Conservation (phyloP, 1,140 invertebrate species). For the Pectinophora gossypiella region DNA sequence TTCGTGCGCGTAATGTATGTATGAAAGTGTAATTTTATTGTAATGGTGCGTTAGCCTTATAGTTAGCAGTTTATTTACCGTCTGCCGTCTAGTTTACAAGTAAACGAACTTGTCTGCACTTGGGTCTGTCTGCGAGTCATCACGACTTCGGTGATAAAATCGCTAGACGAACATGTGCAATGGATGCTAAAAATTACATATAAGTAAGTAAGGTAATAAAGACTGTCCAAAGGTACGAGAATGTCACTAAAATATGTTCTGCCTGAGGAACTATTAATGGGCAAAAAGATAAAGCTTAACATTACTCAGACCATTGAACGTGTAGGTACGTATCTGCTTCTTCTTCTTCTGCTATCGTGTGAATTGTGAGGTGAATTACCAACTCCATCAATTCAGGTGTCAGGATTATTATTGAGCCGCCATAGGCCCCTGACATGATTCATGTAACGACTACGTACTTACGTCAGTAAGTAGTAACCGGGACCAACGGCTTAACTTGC, state of each 20-base stretch:
- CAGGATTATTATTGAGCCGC: too few species aligned
- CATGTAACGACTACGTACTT: too few species aligned
- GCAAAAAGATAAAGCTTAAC: conserved; percentile 3
- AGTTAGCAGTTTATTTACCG: neutral
- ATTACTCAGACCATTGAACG: neutral
- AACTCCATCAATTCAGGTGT: too few species aligned
- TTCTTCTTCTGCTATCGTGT: too few species aligned
- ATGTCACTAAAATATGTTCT: neutral
- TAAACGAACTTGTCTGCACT: neutral
- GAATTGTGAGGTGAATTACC: too few species aligned
- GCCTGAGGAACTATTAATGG: neutral
- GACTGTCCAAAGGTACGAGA: neutral
- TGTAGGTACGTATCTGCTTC: too few species aligned
- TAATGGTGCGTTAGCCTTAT: too few species aligned
- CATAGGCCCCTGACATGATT: too few species aligned
- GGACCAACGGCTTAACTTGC: too few species aligned
- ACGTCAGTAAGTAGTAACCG: too few species aligned
- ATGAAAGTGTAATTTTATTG: too few species aligned
- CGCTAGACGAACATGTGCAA: neutral
- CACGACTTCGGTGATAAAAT: neutral
- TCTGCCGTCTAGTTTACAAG: neutral
- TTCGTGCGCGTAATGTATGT: neutral
- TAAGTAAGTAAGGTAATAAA: neutral
- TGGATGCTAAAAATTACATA: neutral
- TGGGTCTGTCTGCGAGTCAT: neutral